These are phyloP conservation scores for Iphiclides podalirius DNA, from an alignment of 2,888 invertebrate species.

Conservation along the genomic window DNA sequence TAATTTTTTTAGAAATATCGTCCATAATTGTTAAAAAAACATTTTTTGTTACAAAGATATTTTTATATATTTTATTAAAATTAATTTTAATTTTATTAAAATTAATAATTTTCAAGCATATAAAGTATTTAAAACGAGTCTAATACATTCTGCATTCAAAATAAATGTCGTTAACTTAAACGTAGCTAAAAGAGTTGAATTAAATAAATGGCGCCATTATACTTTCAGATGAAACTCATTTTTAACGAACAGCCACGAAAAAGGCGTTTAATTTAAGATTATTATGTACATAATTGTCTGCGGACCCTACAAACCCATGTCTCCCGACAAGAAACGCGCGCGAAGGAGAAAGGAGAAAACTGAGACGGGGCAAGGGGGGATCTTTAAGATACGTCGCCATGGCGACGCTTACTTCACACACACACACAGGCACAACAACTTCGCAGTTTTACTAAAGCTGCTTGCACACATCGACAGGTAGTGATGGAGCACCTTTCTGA, in stretches of 20 bases:
- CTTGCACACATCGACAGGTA: slow-evolving; percentile 23
- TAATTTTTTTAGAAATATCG: no score
- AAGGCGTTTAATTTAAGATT: slow-evolving; percentile 9
- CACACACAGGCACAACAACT: slow-evolving; percentile 39
- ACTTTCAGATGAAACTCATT: slow-evolving; percentile 21
- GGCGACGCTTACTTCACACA: slow-evolving; percentile 64
- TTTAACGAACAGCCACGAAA: no score
- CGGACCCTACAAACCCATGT: slow-evolving; percentile 62
- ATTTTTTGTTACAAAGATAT: no score
- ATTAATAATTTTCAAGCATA: no score
- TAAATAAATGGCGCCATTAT: slow-evolving; percentile 23
- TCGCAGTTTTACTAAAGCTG: slow-evolving; percentile 50
- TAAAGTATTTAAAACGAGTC: no score
- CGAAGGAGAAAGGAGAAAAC: slow-evolving; percentile 78
- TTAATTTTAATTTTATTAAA: no score
- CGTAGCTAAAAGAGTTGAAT: no score
- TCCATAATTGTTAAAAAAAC: no score
- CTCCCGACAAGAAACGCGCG: slow-evolving; percentile 77
- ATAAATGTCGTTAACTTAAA: no score
- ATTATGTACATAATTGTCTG: slow-evolving; percentile 35
- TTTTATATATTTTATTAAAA: no score
- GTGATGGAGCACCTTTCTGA: no score
- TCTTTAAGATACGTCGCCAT: slow-evolving; percentile 78
- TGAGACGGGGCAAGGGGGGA: slow-evolving; percentile 74
- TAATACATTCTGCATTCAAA: no score